Conservation (phyloP, 2,113 vertebrate species). For the Crotalus horridus region DNA sequence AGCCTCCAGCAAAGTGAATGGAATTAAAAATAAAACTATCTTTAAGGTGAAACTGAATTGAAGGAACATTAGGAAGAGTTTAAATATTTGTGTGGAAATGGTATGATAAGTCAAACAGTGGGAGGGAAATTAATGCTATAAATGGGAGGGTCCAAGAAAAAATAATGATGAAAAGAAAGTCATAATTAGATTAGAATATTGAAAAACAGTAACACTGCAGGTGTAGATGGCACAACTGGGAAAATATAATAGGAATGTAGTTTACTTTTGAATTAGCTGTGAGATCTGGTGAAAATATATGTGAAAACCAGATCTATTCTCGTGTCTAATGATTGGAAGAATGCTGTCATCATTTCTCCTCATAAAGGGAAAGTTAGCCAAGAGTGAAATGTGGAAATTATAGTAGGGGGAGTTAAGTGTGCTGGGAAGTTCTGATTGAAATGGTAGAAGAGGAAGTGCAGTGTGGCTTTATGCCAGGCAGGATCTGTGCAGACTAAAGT, state of each 20-base stretch:
- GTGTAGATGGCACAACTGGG: neutral
- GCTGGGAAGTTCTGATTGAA: neutral
- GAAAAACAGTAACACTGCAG: neutral
- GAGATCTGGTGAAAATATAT: neutral
- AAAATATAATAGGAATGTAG: neutral
- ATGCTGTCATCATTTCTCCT: neutral
- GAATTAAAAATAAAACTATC: neutral
- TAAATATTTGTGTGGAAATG: neutral
- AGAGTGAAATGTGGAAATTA: neutral
- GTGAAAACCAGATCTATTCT: neutral
- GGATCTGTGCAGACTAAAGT: neutral
- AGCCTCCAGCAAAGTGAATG: neutral
- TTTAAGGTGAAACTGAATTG: neutral
- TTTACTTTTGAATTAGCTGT: neutral
- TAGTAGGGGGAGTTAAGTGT: neutral
- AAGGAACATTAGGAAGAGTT: neutral
- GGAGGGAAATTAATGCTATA: neutral
- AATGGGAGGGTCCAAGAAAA: neutral
- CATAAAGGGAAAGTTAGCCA: neutral
- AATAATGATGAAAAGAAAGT: neutral
- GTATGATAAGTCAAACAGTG: neutral
- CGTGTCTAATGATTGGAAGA: neutral
- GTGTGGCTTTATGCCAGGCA: neutral
- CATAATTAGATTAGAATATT: neutral
- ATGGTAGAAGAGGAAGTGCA: neutral